Evolutionary conservation across 2,113 vertebrate species (phyloP), one percentile per base, ranked within the genome.

Genomic region (Stegostoma tigrinum): DNA sequence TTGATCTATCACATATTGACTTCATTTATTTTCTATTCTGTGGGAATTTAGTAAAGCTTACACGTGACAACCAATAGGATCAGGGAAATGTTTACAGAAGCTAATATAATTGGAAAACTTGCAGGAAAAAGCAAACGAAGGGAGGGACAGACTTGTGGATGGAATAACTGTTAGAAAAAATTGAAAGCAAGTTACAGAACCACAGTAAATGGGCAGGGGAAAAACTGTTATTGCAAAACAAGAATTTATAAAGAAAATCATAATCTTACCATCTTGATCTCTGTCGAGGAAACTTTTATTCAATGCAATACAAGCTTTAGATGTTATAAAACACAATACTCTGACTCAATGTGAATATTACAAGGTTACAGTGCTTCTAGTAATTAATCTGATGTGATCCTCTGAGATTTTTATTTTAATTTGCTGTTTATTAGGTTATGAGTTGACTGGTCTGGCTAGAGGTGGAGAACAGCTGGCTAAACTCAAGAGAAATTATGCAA

Each of bases 401-500:
- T 38, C 27, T 52, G 38, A 7, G 8, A 38, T 94, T 30, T 89
- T 52, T 27, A 0, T 87, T 87, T 87, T 52, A 5, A 3, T 48
- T 61, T 5, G 34, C 42, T 91, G 21, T 27, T 97, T 96, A 96
- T 70, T 95, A 99, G 99, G 99, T 97, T 99, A 99, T 96, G 99
- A 99, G 97, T 97, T 99, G 96, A 99, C 99, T 45, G 99, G 99
- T 96, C 97, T 99, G 97, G 99, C 99, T 96, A 97, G 99, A 97
- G 99, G 99, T 97, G 99, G 99, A 96, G 99, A 99, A 96, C 99
- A 99, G 96, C 96, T 99, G 96, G 99, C 99, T 95, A 99, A 99
- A 96, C 97, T 99, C 97, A 99, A 99, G 98, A 98, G 99, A 96
- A 99, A 99, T 97, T 99, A 99, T 52, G 99, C 98, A 96, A 98